Evolutionary conservation across 2,888 invertebrate species (phyloP).

Genomic region (Spodoptera littoralis): DNA sequence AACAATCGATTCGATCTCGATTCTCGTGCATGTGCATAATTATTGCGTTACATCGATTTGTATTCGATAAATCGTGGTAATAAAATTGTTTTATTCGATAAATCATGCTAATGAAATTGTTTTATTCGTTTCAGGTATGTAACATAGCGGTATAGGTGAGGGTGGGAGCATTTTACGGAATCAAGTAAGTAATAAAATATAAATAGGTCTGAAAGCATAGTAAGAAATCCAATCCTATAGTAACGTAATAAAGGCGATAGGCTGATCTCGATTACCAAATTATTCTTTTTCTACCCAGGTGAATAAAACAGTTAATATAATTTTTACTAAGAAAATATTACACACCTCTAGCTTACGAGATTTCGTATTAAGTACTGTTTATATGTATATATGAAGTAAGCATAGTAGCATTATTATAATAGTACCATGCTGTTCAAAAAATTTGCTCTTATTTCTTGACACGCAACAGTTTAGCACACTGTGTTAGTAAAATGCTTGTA

Average conservation of each 20-base stretch:
- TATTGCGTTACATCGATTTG: constrained; percentile 42
- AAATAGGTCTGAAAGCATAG: neutral
- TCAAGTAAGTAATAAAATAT: constrained; percentile 36
- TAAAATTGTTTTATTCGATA: constrained; percentile 39
- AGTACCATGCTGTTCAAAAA: neutral
- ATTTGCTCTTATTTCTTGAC: constrained; percentile 5
- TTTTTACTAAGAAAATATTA: too few species aligned
- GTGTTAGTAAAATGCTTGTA: constrained; percentile 28
- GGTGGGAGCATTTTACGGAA: neutral
- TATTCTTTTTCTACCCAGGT: too few species aligned
- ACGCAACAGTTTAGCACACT: constrained; percentile 1
- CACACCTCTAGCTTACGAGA: too few species aligned
- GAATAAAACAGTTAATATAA: too few species aligned
- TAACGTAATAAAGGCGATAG: neutral
- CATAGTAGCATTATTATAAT: too few species aligned
- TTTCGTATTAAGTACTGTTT: too few species aligned
- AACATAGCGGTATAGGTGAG: constrained; percentile 27
- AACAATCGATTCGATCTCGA: constrained; percentile 42
- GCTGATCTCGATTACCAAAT: too few species aligned
- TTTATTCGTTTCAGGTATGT: constrained; percentile 54
- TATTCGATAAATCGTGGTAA: constrained; percentile 40
- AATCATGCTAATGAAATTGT: constrained; percentile 41
- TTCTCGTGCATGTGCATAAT: constrained; percentile 43
- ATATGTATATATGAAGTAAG: too few species aligned
- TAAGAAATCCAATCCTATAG: neutral